A percentile compares a stretch with the other conserved stretches of the same genome.
These are phyloP conservation scores for Acanthoscelides obtectus DNA, from an alignment of 2,888 invertebrate species.

Conservation along the genomic window DNA sequence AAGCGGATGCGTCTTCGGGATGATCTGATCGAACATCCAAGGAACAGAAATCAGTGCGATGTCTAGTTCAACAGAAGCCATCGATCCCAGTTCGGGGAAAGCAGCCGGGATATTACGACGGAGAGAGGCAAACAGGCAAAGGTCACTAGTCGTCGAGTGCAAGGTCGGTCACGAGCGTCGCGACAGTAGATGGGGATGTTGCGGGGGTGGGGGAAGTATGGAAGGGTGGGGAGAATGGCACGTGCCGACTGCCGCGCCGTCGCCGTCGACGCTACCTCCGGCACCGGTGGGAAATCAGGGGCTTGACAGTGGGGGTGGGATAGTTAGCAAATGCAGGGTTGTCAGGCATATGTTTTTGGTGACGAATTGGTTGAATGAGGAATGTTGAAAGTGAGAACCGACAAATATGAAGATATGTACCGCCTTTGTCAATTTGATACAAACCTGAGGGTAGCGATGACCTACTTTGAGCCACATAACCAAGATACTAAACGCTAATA, in stretches of 20 bases:
- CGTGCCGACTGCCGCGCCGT: not conserved
- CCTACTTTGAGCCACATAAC: too few relatives aligned
- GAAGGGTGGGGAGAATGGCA: not conserved
- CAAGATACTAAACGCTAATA: too few relatives aligned
- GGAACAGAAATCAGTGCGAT: not conserved
- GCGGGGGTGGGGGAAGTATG: not conserved
- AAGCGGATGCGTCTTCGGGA: too few relatives aligned
- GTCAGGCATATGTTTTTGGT: not conserved
- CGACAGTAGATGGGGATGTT: not conserved
- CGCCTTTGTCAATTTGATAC: too few relatives aligned
- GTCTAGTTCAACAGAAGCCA: not conserved
- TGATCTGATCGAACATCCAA: too few relatives aligned
- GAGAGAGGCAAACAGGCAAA: not conserved
- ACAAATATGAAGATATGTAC: too few relatives aligned
- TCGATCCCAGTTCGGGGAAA: not conserved
- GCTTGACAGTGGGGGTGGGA: not conserved
- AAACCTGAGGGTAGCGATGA: too few relatives aligned
- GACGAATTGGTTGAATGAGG: too few relatives aligned
- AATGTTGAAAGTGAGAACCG: too few relatives aligned
- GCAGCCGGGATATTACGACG: not conserved
- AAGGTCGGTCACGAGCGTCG: not conserved
- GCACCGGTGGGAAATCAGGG: not conserved
- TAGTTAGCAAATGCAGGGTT: not conserved
- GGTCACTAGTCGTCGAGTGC: not conserved
- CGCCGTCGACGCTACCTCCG: not conserved